Conservation (phyloP, 2,113 vertebrate genomes). For the Arvicanthis niloticus region DNA sequence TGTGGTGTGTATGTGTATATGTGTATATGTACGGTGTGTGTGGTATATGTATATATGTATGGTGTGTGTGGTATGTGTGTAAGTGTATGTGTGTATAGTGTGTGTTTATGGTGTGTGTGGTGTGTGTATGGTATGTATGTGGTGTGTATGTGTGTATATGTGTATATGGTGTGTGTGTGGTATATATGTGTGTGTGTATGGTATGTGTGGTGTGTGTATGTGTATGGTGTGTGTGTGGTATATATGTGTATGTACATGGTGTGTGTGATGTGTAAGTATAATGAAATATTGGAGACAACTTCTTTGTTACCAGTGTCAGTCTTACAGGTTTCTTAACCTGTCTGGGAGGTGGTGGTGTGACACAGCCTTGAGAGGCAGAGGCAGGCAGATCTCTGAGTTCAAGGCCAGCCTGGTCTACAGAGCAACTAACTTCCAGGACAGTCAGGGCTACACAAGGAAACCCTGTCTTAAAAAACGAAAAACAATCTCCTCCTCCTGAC, state of each 20-base stretch:
- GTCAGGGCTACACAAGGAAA: not conserved
- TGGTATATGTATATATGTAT: too few relatives aligned
- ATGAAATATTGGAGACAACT: not conserved
- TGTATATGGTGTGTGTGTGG: too few relatives aligned
- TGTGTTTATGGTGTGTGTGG: too few relatives aligned
- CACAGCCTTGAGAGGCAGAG: not conserved
- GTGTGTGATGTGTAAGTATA: not conserved
- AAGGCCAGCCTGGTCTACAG: too few relatives aligned
- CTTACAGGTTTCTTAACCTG: not conserved
- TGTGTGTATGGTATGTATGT: too few relatives aligned
- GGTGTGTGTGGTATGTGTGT: not conserved
- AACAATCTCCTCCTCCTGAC: not conserved
- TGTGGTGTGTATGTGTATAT: not conserved
- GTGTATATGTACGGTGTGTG: too few relatives aligned
- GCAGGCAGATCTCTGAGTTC: not conserved
- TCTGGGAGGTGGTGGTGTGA: not conserved
- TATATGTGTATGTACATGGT: too few relatives aligned
- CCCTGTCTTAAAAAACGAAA: not conserved
- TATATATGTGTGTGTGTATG: too few relatives aligned
- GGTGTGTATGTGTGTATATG: too few relatives aligned
- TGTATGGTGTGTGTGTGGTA: too few relatives aligned
- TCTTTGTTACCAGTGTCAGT: not conserved
- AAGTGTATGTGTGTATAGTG: not conserved
- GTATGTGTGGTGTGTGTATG: too few relatives aligned
- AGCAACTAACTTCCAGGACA: not conserved